Evolutionary conservation across 2,888 invertebrate genomes (phyloP).

Genomic region (Tetragonula carbonaria): DNA sequence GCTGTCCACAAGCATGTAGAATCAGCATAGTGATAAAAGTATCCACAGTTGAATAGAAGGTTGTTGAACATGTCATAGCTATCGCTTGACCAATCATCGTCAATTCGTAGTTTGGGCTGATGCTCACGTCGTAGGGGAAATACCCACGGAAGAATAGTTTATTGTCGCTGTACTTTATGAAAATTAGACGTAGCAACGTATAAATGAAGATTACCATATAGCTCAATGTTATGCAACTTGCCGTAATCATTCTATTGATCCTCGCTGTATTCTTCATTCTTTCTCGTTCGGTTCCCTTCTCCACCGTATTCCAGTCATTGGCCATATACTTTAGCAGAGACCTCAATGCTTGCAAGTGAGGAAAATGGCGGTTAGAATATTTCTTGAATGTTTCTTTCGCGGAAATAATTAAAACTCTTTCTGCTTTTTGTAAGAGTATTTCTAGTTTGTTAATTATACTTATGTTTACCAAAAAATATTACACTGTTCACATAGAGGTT

Average conservation of each 20-base stretch:
- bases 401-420: background rate
- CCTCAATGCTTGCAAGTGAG: constrained; percentile 35
- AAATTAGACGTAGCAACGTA: background rate
- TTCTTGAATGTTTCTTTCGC: constrained; percentile 21
- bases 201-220: background rate
- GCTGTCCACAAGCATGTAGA: constrained; percentile 59
- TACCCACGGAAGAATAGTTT: constrained; percentile 33
- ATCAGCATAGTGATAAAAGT: constrained; percentile 62
- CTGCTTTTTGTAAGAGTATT: too few species aligned
- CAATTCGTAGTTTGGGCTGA: constrained; percentile 47
- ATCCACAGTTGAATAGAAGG: constrained; percentile 52
- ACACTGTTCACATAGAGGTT: background rate
- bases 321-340: constrained; percentile 43
- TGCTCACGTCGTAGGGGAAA: constrained; percentile 49
- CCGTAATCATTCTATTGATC: constrained; percentile 20
- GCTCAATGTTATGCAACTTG: constrained; percentile 29
- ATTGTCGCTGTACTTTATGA: background rate
- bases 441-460: too few species aligned
- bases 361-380: background rate
- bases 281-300: background rate
- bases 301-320: constrained; percentile 39
- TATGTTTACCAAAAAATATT: background rate
- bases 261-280: constrained; percentile 28
- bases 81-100: constrained; percentile 33
- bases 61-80: background rate